These are phyloP conservation scores for Drosophila simulans DNA, from an alignment of 1,140 invertebrate genomes.

Conservation along the genomic window DNA sequence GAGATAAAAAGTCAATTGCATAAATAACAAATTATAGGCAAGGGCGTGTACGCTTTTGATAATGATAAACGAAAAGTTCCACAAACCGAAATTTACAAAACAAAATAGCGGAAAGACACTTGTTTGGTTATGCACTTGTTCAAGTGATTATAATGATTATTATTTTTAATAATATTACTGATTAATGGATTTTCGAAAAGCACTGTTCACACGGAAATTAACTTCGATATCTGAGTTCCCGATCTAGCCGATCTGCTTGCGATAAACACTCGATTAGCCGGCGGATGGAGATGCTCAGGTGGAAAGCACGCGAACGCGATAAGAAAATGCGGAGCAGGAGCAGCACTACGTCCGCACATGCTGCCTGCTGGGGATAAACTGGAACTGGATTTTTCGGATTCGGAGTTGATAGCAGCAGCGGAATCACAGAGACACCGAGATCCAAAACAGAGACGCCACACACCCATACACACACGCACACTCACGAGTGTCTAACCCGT, in stretches of 20 bases:
- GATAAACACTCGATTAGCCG: constrained; percentile 23
- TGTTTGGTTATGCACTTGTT: constrained; percentile 19
- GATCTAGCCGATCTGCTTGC: constrained; percentile 10
- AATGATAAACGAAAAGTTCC: constrained; percentile 49
- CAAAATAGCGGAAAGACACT: constrained; percentile 36
- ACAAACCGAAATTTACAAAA: constrained; percentile 30
- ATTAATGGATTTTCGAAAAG: constrained; percentile 1
- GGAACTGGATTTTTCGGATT: constrained; percentile 77
- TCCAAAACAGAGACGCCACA: constrained; percentile 59
- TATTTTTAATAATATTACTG: constrained; percentile 6
- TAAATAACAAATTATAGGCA: constrained; percentile 34
- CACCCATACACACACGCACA: constrained; percentile 26
- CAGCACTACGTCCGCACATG: constrained; percentile 81
- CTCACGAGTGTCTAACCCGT: constrained; percentile 43
- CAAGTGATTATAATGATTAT: constrained; percentile 2
- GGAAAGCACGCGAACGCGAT: constrained; percentile 36
- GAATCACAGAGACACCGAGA: constrained; percentile 74
- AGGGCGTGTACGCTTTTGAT: constrained; percentile 42
- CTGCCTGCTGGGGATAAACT: constrained; percentile 84
- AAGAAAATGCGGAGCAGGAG: constrained; percentile 46
- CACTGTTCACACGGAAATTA: constrained; percentile 5
- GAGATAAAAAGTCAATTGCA: constrained; percentile 42
- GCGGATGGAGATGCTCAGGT: constrained; percentile 31
- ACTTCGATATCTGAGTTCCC: constrained; percentile 6
- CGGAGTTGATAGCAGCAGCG: constrained; percentile 68